Evolutionary conservation across 2,888 invertebrate genomes (phyloP), one percentile per base, ranked within the genome.

Genomic region (Ophonus ardosiacus): DNA sequence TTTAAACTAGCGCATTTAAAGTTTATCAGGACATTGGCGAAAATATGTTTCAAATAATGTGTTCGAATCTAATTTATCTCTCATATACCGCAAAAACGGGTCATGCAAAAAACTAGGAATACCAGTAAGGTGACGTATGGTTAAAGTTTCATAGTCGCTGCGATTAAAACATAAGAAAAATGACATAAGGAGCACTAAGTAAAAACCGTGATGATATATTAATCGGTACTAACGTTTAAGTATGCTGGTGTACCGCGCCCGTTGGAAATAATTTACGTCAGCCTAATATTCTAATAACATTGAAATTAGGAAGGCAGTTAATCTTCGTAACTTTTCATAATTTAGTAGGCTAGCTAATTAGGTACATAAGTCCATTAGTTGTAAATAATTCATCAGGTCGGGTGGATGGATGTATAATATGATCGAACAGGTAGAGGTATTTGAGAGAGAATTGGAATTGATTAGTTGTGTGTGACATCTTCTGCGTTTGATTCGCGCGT

Each of bases 391-490:
- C 65, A 65, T 65, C 13, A 6, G 10, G 2, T 63, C 10, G 13
- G 18, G 63, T 4, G 31, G 31, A 31, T 31, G 31, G 31, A 31
- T 31, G 31, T 5, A 31, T 31, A 63, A 63, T 63, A 7, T 63
- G 18, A 63, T 21, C 63, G 68, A 68, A 38, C 40, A 38, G 40
- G 7, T 31, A 31, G 31, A 31, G 31, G 31, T 5, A 63, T 63
- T 21, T 7, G 21, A 10, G 10, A 38, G 21, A 10, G 10, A 38
- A 38, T 31, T 74, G n/a, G 17, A 74, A 74, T 74, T 74, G 71
- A 74, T 74, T 43, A 74, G 71, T 74, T 40, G 18, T 74, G 43
- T 74, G 43, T 74, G 71, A 74, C 71, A 74, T 68, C 68, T 68
- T 15, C 15, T 40, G 71, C 71, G 71, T 74, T 74, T 74, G 71